Evolutionary conservation across 2,888 invertebrate genomes (phyloP), one percentile per base, ranked within the genome.

Genomic region (Parapristionchus giblindavisi): DNA sequence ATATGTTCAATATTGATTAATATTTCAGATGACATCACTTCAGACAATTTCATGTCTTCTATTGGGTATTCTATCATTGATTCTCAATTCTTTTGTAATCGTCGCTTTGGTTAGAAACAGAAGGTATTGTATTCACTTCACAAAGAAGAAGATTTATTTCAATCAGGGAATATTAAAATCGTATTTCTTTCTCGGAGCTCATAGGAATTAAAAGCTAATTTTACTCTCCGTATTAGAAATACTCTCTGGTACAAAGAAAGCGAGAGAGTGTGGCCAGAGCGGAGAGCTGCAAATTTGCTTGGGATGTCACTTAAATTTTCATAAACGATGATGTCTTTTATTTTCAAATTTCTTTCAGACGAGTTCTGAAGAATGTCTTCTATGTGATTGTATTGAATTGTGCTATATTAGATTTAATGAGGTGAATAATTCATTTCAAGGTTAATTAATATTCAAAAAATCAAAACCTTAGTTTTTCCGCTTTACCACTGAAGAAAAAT

Each of bases 331-430:
- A 58, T 58, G 8, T 32, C 21, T 58, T 17, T 29, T 29, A 3
- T 8, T 58, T 1, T 3, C 2, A 17, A 3, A 58, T 4, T 2
- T 29, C 14, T 32, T 79, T 32, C 80, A 76, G 80, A 56, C 81
- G 87, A 8, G 85, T 87, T 17, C 78, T 87, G 43, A 76, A 76
- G 43, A 87, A 87, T 75, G 87, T 87, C 32, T 87, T 87, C 82
- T 87, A 87, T 77, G 86, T 87, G 8, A 81, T 87, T 38, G 73
- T 73, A 6, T 38, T 73, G 14, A 73, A 73, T 27, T 73, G 73
- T 27, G 73, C 73, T 11, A 32, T 73, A 2, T 51, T 73, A 14
- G 73, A 73, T 8, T 21, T 73, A 36, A 36, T 51, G 24, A 11
- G 70, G 70, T 71, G 27, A 1, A 54, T n/a, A 27, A 4, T 54